A percentile compares a stretch with the other conserved stretches of the same genome.
These are phyloP conservation scores for Psilopogon haemacephalus DNA, from an alignment of 2,113 vertebrate species.

Conservation along the genomic window DNA sequence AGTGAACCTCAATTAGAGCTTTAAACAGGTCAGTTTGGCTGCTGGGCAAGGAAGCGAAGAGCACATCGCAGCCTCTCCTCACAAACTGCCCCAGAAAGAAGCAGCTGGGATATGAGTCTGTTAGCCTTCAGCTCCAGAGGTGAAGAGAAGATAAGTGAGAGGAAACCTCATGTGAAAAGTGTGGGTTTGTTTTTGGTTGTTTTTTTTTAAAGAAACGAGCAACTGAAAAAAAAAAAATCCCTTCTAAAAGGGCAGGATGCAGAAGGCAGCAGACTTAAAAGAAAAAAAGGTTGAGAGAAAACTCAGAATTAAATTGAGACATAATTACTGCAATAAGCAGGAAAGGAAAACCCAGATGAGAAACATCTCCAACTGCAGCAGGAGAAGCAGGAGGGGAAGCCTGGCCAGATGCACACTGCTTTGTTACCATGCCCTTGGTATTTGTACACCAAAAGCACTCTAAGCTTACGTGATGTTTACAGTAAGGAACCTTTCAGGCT, in stretches of 20 bases:
- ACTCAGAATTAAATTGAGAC: background rate
- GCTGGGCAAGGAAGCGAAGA: background rate
- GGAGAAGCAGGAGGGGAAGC: background rate
- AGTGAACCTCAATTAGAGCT: background rate
- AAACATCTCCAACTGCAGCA: background rate
- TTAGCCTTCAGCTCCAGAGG: background rate
- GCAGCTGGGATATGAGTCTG: background rate
- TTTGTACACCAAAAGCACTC: background rate
- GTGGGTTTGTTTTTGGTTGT: background rate
- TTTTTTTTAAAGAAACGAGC: background rate
- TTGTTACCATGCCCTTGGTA: conserved; percentile 7
- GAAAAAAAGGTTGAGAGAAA: background rate
- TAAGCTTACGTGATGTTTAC: conserved; percentile 18
- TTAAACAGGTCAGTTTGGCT: background rate
- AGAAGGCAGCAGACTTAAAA: background rate
- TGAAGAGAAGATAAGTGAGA: background rate
- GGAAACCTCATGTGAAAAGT: background rate
- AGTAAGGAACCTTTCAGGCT: background rate
- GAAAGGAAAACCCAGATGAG: background rate
- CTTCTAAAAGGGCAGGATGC: background rate
- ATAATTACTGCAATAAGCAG: background rate
- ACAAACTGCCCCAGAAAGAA: fast-evolving
- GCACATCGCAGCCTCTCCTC: background rate
- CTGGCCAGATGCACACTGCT: background rate
- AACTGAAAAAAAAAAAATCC: background rate